A percentile compares a stretch with the other conserved stretches of the same genome.
Conservation (phyloP, 2,113 vertebrate genomes). For the Marmota flaviventris region DNA sequence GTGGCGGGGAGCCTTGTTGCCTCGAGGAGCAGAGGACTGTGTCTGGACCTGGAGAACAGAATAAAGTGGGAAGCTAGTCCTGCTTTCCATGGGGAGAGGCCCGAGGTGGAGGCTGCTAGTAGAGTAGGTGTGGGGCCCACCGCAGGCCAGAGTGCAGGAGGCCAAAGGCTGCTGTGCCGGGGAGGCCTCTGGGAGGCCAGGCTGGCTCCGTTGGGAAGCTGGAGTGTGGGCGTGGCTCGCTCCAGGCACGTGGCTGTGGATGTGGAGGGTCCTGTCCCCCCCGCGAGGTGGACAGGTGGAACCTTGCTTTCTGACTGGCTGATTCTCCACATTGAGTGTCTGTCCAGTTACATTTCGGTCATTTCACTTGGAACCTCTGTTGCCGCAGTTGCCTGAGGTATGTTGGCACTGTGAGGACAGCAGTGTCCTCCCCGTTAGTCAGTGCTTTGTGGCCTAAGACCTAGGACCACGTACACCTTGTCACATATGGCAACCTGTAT, state of each 20-base stretch:
- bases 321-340: not conserved
- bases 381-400: not conserved
- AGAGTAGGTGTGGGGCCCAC: no score
- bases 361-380: not conserved
- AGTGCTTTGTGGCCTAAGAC: not conserved
- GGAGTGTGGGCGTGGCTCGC: rapidly evolving
- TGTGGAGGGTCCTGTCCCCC: rapidly evolving
- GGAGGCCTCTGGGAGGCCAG: not conserved
- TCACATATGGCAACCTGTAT: not conserved
- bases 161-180: not conserved
- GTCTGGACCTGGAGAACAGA: not conserved
- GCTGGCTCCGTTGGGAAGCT: not conserved
- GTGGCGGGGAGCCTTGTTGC: not conserved
- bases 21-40: not conserved
- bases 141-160: not conserved
- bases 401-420: not conserved
- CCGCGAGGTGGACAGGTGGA: no score
- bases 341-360: not conserved
- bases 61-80: rapidly evolving
- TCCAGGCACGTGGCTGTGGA: not conserved
- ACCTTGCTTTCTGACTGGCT: not conserved
- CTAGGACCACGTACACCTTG: not conserved
- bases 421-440: not conserved
- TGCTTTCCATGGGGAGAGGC: not conserved
- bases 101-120: not conserved